Base-by-base conservation (phyloP, 2,888 invertebrate species). In the Ceramica pisi region DNA sequence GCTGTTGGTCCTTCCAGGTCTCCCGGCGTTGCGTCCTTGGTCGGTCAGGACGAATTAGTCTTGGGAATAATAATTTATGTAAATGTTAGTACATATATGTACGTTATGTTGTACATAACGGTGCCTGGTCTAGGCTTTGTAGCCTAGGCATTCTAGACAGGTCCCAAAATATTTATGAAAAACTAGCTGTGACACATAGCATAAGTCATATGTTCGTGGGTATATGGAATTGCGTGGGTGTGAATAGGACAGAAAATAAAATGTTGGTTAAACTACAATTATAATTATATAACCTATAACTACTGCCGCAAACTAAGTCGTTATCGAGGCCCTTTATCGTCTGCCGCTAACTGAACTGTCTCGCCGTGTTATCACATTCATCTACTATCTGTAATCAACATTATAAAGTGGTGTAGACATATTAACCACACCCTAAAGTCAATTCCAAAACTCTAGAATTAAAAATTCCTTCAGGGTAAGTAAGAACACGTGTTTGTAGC, bases 11-110 rank as follows among this genome's bases (percentile, higher is more conserved):
- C 91, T 92, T 92, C 90, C 89, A 94, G 92, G 92, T 92, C 91
- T 92, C 90, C 88, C 85, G 81, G 87, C 81, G 48, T 53, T 60
- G 87, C 90, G 91, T 94, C 95, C 95, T 96, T 95, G 95, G 92
- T 89, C 93, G 92, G 91, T 92, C 92, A 94, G 94, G 94, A 94
- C 93, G 94, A 95, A 96, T 95, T 95, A 94, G 94, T 93, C 92
- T 91, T 88, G 92, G 93, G 94, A 94, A 94, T 95, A 94, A 95
- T 95, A 95, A 95, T 94, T 95, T 94, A 95, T 95, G 94, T 93
- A 95, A 94, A 95, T 94, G 91, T 92, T 88, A 87, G 86, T 88
- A 86, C 88, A 89, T 88, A 85, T 86, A 88, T 85, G 88, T 89
- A 90, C 85, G 88, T 88, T 88, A 80, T 75, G 76, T 79, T 77